Evolutionary conservation across 2,888 invertebrate genomes (phyloP).

Genomic region (Gastracanthus pulcherrimus): DNA sequence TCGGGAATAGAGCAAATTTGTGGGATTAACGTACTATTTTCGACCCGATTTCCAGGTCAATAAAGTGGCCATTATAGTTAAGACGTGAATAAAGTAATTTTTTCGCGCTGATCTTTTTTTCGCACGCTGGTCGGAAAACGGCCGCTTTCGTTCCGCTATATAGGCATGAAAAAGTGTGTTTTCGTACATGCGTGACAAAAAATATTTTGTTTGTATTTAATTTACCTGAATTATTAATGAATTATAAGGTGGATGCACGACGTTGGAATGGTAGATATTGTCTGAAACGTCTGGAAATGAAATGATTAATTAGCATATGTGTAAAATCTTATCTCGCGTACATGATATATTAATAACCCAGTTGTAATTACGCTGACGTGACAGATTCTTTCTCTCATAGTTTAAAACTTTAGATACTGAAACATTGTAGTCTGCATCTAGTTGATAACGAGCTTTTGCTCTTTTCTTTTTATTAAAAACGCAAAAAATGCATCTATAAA

Average conservation of each 20-base stretch:
- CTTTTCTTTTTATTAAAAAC: neutral
- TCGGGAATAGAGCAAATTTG: too few relatives aligned
- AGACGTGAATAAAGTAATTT: too few relatives aligned
- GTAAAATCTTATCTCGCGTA: conserved; percentile 8
- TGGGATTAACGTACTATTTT: too few relatives aligned
- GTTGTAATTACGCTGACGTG: neutral
- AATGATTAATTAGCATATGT: neutral
- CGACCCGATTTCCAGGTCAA: too few relatives aligned
- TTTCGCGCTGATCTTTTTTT: too few relatives aligned
- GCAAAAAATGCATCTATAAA: too few relatives aligned
- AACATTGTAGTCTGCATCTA: neutral
- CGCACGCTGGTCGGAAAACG: too few relatives aligned
- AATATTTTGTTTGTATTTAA: too few relatives aligned
- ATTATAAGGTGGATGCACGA: neutral
- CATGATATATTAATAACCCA: neutral
- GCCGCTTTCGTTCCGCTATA: neutral
- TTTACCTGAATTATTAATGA: neutral
- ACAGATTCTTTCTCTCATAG: neutral
- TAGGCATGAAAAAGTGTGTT: too few relatives aligned
- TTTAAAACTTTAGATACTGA: neutral
- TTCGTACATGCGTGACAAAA: too few relatives aligned
- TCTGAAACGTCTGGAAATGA: neutral
- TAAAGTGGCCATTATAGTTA: too few relatives aligned
- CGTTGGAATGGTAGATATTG: neutral
- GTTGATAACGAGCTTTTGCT: conserved; percentile 6